Evolutionary conservation across 2,797 vertebrate species (phyloP), one percentile per base, ranked within the genome.

Genomic region (Bovichtus variegatus): DNA sequence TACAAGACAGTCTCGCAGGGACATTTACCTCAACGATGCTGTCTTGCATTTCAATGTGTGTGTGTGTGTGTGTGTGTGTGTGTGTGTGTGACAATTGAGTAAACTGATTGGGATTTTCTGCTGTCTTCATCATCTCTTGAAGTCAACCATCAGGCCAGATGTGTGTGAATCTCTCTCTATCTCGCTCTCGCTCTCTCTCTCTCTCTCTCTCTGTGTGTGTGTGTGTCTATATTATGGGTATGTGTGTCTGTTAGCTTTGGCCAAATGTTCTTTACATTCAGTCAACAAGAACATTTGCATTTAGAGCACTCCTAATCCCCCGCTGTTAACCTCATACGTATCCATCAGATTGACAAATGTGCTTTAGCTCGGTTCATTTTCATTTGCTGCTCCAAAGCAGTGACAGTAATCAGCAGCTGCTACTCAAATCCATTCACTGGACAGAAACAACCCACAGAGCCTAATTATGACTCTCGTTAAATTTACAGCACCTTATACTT

Each of bases 211-310:
- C 1, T 51, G 2, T 63, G 29, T 23, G 6, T 69, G 18, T 62
- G 29, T 64, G 73, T 51, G 25, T 46, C 41, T n/a, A 23, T 31
- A 43, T 21, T 77, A 18, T 74, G 15, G 54, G 16, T 36, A 0
- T 60, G 36, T 16, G 47, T 53, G 41, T 69, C 10, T 4, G 11
- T 67, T 40, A 66, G 40, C 40, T 23, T 68, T 47, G 54, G 18
- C 50, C 66, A 70, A 19, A 75, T 78, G 46, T 69, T 66, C 43
- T 69, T 65, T 34, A 77, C 64, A 78, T 78, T 38, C 69, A 34
- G 84, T 78, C 38, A 87, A 73, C 5, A 6, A 47, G 9, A 64
- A 40, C 78, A 89, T 86, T 93, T 81, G 69, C 84, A 92, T 93
- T 80, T 83, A 71, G 31, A 87, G 34, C 57, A 64, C 62, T 75